Percentiles rank a stretch among this genome's conserved stretches.
These are phyloP conservation scores for Zaprionus davidi DNA, from an alignment of 1,140 invertebrate species.

Conservation along the genomic window DNA sequence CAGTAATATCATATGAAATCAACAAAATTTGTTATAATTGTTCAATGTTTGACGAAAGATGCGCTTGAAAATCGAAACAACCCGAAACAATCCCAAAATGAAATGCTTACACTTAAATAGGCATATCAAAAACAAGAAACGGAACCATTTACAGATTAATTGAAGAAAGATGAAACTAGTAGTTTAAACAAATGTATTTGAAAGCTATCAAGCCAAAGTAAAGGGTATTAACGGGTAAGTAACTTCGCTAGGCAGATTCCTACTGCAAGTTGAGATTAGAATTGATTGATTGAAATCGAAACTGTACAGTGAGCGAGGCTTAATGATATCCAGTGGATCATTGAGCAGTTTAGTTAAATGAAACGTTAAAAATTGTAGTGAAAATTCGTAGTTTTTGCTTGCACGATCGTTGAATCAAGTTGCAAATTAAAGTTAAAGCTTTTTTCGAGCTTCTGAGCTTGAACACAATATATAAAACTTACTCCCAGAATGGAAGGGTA, in stretches of 20 bases:
- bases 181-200: background rate
- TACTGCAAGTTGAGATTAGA: background rate
- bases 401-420: background rate
- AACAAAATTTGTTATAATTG: constrained; percentile 71
- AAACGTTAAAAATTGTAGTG: constrained; percentile 1
- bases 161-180: background rate
- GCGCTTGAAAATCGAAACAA: constrained; percentile 5
- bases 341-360: background rate
- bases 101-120: constrained; percentile 36
- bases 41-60: constrained; percentile 52
- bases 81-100: constrained; percentile 12
- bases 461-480: constrained; percentile 35
- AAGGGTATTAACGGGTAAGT: constrained; percentile 16
- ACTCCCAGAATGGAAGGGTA: constrained; percentile 82
- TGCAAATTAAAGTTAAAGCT: background rate
- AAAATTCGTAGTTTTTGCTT: constrained; percentile 2
- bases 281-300: constrained; percentile 1
- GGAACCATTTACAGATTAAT: background rate
- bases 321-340: background rate
- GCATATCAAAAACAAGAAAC: constrained; percentile 51
- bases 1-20: constrained; percentile 83
- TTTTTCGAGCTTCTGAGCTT: constrained; percentile 8
- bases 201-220: constrained; percentile 10
- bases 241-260: background rate
- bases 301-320: background rate